Percentiles rank a stretch among this genome's conserved stretches.
Evolutionary conservation across 2,888 invertebrate genomes (phyloP).

Genomic region (Drepanosiphum platanoidis): DNA sequence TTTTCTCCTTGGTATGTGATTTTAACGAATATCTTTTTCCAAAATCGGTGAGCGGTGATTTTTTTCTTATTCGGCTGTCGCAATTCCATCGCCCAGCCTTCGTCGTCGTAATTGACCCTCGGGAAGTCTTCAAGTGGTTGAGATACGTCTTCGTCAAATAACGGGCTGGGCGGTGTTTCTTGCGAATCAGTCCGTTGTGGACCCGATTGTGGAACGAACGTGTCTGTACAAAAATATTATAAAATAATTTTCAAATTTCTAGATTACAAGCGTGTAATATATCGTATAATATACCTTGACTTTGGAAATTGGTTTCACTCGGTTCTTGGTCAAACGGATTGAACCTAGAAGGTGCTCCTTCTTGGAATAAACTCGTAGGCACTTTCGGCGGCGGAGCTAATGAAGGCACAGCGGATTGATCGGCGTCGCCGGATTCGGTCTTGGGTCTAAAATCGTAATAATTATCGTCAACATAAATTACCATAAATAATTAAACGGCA

Average conservation of each 20-base stretch:
- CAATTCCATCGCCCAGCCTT: conserved; percentile 96
- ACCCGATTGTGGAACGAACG: conserved; percentile 63
- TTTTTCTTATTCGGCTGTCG: conserved; percentile 97
- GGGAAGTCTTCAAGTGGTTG: conserved; percentile 93
- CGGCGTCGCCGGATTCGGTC: conserved; percentile 34
- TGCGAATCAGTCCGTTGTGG: conserved; percentile 70
- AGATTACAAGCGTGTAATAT: neutral
- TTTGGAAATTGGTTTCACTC: conserved; percentile 14
- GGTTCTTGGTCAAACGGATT: conserved; percentile 79
- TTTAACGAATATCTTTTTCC: conserved; percentile 95
- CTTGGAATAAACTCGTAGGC: conserved; percentile 71
- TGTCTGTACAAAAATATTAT: neutral
- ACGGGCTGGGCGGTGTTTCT: conserved; percentile 90
- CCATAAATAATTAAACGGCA: too few species aligned
- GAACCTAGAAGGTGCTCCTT: conserved; percentile 75
- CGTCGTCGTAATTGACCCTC: conserved; percentile 77
- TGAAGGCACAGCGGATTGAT: conserved; percentile 73
- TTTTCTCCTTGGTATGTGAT: conserved; percentile 82
- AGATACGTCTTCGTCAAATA: conserved; percentile 93
- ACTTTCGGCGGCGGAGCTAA: conserved; percentile 79
- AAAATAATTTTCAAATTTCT: neutral
- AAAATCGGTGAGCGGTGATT: conserved; percentile 92
- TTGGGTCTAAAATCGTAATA: conserved; percentile 49
- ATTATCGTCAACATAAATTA: too few species aligned
- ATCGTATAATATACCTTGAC: conserved; percentile 17